Base-by-base conservation (phyloP, 2,113 vertebrate genomes). In the Vulpes vulpes region DNA sequence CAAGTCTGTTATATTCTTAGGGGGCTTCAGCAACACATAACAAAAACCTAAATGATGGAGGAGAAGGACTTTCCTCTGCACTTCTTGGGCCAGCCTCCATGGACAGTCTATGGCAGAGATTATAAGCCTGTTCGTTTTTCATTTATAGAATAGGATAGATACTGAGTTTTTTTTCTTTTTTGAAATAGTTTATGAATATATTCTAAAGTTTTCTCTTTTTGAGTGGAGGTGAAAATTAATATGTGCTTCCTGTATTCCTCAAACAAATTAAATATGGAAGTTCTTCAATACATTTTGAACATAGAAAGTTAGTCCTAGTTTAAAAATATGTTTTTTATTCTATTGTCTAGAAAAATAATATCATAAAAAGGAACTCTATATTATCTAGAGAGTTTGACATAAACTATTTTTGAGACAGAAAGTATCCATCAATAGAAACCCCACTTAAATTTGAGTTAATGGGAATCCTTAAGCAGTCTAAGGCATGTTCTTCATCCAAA, bases 381-480 rank as follows among this genome's bases (percentile, higher is more conserved):
- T 89, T 95, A 73, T 87, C 49, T 79, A 89, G 57, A 65, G 85
- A 92, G 78, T 94, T 95, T 43, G 5, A 6, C 16, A 27, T 80
- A 35, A 38, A 64, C 53, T 43, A 2, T 76, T 94, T 94, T 79
- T 92, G 62, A 87, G 32, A 32, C 12, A 55, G 25, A 89, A 96
- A 69, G 8, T 25, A 43, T 55, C 3, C 14, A 38, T 73, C 57
- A 65, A 23, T 30, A 81, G 27, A 65, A 94, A 69, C n/a, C 53
- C 3, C 73, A 59, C 62, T 43, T 92, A 49, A 79, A 78, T 91
- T 89, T 95, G 9, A 88, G 35, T 87, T 49, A 19, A n/a, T 43
- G 3, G 22, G 9, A 74, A 25, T 82, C 15, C 35, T 30, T n/a
- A 38, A 38, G 22, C 14, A 43, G 20, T 57, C 3, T 1, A 0